Conservation (phyloP, 2,888 invertebrate species). For the Anthophora plumipes region DNA sequence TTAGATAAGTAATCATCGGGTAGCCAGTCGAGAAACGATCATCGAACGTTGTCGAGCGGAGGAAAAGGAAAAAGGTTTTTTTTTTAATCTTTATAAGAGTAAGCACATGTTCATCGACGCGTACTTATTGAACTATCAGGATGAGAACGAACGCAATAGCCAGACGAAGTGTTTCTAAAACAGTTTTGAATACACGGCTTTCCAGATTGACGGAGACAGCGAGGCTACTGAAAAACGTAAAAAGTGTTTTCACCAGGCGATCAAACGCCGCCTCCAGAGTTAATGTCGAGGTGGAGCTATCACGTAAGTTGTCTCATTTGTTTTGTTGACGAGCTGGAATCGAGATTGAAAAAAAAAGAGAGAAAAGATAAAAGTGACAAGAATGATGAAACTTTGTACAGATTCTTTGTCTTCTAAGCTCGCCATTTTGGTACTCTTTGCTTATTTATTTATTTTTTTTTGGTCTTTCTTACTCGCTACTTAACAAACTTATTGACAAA, state of each 20-base stretch:
- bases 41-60: conserved; percentile 18
- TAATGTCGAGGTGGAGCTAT: conserved; percentile 95
- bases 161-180: conserved; percentile 61
- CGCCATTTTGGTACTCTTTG: conserved; percentile 32
- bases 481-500: conserved; percentile 7
- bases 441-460: too few species aligned
- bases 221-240: conserved; percentile 96
- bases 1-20: conserved; percentile 11
- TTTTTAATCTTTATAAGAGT: conserved; percentile 11
- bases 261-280: conserved; percentile 90
- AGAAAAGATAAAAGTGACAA: background rate
- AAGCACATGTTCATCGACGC: conserved; percentile 26
- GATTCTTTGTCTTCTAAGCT: conserved; percentile 26
- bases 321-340: conserved; percentile 49
- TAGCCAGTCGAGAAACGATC: conserved; percentile 29
- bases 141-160: conserved; percentile 26
- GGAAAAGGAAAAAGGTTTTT: background rate
- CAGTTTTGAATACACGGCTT: conserved; percentile 77
- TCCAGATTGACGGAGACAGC: conserved; percentile 98
- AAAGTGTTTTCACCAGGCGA: conserved; percentile 95
- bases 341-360: background rate
- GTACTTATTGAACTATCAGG: conserved; percentile 24
- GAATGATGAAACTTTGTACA: conserved; percentile 22
- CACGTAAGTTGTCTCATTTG: conserved; percentile 91
- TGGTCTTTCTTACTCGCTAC: conserved; percentile 4